Evolutionary conservation across 2,797 vertebrate genomes (phyloP), one percentile per base, ranked within the genome.

Genomic region (Acanthiza pusilla): DNA sequence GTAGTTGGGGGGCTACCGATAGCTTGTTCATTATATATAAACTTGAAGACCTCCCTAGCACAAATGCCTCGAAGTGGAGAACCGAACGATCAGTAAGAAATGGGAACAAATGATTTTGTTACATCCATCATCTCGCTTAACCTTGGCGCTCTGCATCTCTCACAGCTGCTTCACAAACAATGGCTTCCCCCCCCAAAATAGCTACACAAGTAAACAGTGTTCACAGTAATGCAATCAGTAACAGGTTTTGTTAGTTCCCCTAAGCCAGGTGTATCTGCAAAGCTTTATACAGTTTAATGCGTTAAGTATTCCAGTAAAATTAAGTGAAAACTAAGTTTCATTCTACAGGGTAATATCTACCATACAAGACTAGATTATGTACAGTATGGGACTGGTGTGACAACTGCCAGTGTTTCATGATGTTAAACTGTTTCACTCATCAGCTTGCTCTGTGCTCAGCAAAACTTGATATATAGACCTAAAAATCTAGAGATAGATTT

Each of bases 311-410:
- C 92, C 96, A 96, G 91, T 91, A 96, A 91, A 84, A 85, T 96
- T 82, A 88, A 89, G 80, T 93, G 93, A 93, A 94, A 96, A 90
- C 91, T 73, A 94, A 83, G 47, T 79, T 84, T 88, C 61, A 61
- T 81, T 79, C 92, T 96, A 96, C 95, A 96, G 93, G 91, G 91
- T 76, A 94, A 85, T 91, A 96, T 30, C 91, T 95, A 96, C 92
- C 91, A 92, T 91, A 94, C 93, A 92, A 93, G 92, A 94, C 95
- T 94, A 94, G 92, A 34, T 89, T 94, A 96, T 96, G 94, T 96
- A 96, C 93, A 96, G 94, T 76, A 96, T 96, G 95, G 95, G 96
- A 95, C 66, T 38, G 91, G 89, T 92, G 78, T 81, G 87, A 92
- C 73, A 88, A 92, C 76, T 89, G 84, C 89, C 86, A 87, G 80